Evolutionary conservation across 2,113 vertebrate genomes (phyloP).

Genomic region (Sander lucioperca): DNA sequence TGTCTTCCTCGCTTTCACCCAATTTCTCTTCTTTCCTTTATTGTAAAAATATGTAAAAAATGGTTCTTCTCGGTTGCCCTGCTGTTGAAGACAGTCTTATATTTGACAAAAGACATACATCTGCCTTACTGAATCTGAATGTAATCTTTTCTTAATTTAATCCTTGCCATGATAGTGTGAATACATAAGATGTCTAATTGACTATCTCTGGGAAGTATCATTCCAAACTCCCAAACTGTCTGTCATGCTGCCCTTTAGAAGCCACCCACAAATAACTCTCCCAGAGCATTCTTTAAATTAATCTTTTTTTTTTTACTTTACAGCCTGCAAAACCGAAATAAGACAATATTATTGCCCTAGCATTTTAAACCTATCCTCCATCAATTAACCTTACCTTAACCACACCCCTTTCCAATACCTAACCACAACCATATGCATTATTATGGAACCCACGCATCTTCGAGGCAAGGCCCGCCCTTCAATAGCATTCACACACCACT

Average conservation of each 20-base stretch:
- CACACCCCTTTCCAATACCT: too few relatives aligned
- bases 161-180: not conserved
- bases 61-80: not conserved
- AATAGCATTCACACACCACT: too few relatives aligned
- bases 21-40: not conserved
- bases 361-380: too few relatives aligned
- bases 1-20: not conserved
- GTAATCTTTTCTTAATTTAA: not conserved
- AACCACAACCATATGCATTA: not conserved
- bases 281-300: not conserved
- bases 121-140: not conserved
- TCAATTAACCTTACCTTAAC: not conserved
- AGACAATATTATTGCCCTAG: not conserved
- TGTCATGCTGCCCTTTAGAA: not conserved
- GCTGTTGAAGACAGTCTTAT: not conserved
- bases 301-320: not conserved
- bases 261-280: not conserved
- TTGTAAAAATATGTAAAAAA: not conserved
- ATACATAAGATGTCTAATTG: not conserved
- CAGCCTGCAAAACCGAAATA: not conserved
- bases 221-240: slow-evolving; percentile 6
- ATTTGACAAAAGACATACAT: not conserved
- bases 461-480: too few relatives aligned
- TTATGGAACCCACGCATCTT: too few relatives aligned
- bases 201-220: not conserved